Base-by-base conservation (phyloP, 2,888 invertebrate species). In the Amiota communis region DNA sequence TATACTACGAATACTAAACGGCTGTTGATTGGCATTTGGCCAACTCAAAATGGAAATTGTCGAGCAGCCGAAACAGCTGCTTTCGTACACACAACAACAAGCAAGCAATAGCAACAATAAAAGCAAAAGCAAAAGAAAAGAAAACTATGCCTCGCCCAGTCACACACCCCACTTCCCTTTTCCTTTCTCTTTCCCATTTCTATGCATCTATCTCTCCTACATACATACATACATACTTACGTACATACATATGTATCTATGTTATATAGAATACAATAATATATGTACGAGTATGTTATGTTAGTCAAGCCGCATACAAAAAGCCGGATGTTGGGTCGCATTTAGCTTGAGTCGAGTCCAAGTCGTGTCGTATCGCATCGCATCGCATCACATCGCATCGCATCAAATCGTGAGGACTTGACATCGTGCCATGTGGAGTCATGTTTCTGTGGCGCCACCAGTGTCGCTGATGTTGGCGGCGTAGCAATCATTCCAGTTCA, bases 21-120 rank as follows among this genome's bases (percentile, higher is more conserved):
- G 61, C 61, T 63, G 36, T 63, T 36, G 11, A 63, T 63, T 36
- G 61, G 61, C 61, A 63, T 63, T 63, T 63, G 46, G 61, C 61
- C 61, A 63, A 63, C 10, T 36, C 0, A 36, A 36, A 36, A 36
- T 36, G 36, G 36, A 36, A 36, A 36, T 36, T 36, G 36, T 36
- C 36, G 36, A 36, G 36, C 36, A 36, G 36, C 36, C 36, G 36
- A 36, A 36, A 17, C 57, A 57, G 57, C 57, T 57, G 57, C 57
- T 57, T 57, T 57, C 8, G 57, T 10, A 8, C 36, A 2, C 36
- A 36, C 36, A 36, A 36, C 36, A 36, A 6, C 36, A 36, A n/a
- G 8, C 36, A n/a, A n/a, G n/a, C n/a, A 23, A 23, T 3, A 23
- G 8, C 36, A 36, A 36, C 36, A 6, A 23, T 3, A 23, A 23